A percentile compares a stretch with the other conserved stretches of the same genome.
Conservation (phyloP, 2,113 vertebrate genomes). For the Platycercus adscitus region DNA sequence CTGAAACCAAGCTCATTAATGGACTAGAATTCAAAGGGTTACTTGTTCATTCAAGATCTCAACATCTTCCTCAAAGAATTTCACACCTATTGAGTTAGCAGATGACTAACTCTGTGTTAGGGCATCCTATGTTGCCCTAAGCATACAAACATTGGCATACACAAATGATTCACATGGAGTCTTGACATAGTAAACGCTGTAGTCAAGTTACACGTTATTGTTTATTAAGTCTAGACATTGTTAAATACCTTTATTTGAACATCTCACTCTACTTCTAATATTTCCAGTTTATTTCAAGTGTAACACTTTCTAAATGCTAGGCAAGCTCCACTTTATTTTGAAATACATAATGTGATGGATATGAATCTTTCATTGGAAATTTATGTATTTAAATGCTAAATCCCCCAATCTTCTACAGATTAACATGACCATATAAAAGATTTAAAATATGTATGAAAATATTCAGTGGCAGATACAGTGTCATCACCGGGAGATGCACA, state of each 20-base stretch:
- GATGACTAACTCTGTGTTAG: background rate
- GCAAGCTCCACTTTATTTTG: background rate
- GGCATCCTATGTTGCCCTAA: background rate
- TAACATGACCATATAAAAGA: background rate
- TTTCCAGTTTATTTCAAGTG: background rate
- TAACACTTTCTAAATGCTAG: background rate
- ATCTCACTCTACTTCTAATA: background rate
- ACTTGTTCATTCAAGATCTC: background rate
- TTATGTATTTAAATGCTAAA: background rate
- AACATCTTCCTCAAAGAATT: background rate
- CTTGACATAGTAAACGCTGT: background rate
- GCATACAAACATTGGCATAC: background rate
- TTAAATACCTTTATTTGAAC: background rate
- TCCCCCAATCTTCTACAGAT: background rate
- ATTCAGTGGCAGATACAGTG: background rate
- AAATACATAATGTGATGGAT: background rate
- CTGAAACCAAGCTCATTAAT: background rate
- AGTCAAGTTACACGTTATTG: background rate
- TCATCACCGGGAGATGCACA: background rate
- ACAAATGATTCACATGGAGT: background rate
- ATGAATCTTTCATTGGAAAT: background rate
- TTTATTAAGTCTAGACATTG: background rate
- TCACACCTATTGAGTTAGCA: background rate
- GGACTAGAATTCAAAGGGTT: background rate
- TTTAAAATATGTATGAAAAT: background rate